Evolutionary conservation across 92 coral and sea anemone genomes (phyloP).

Genomic region (Parazoanthus darwini): DNA sequence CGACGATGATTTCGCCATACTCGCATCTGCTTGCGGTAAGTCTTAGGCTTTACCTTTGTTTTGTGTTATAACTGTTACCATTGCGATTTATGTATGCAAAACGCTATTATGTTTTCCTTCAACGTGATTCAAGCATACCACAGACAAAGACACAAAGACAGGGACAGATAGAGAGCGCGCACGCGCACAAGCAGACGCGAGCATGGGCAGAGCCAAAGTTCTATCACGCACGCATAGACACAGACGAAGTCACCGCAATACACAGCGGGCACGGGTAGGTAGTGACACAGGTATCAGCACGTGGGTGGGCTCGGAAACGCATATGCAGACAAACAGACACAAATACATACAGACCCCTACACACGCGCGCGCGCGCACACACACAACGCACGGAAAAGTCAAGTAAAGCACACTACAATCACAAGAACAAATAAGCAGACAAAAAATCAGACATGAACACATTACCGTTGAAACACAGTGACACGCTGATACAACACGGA

Average conservation of each 20-base stretch:
- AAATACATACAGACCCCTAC: neutral
- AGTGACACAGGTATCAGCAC: neutral
- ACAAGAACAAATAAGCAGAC: neutral
- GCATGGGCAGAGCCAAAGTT: neutral
- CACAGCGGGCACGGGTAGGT: no score
- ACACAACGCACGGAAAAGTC: neutral
- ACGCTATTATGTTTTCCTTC: no score
- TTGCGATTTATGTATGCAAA: neutral
- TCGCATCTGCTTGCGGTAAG: slow-evolving; percentile 30
- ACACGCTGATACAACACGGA: neutral
- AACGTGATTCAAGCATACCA: neutral
- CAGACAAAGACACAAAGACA: neutral
- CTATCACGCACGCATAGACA: neutral
- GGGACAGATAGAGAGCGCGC: no score
- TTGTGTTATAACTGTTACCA: neutral
- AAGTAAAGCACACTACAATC: no score
- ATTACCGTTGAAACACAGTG: neutral
- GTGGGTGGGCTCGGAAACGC: neutral
- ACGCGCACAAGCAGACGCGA: neutral
- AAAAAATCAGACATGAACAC: neutral
- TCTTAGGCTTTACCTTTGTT: neutral
- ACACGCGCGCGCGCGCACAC: neutral
- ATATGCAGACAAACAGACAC: neutral
- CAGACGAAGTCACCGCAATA: neutral
- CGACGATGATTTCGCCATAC: slow-evolving; percentile 7